Percentiles rank a stretch among this genome's conserved stretches.
Evolutionary conservation across 1,140 invertebrate species (phyloP).

Genomic region (Sinella curviseta): DNA sequence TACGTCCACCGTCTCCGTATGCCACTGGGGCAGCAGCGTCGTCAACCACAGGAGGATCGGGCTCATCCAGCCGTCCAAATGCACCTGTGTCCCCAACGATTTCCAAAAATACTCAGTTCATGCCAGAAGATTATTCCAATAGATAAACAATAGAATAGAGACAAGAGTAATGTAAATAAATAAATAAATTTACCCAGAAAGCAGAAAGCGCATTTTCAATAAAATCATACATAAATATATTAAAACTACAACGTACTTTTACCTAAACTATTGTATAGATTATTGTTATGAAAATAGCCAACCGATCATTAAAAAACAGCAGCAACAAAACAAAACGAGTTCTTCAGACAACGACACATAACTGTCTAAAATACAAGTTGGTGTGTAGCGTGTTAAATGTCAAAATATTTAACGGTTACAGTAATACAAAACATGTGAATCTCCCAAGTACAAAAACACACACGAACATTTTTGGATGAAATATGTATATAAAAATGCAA

Average conservation of each 20-base stretch:
- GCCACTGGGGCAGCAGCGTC: neutral
- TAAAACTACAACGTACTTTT: too few relatives aligned
- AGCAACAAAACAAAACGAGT: too few relatives aligned
- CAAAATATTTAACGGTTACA: neutral
- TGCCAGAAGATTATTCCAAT: slow-evolving; percentile 1
- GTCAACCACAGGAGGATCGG: neutral
- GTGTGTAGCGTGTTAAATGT: too few relatives aligned
- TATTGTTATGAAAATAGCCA: too few relatives aligned
- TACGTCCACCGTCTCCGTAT: neutral
- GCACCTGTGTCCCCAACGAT: neutral
- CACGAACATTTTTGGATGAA: neutral
- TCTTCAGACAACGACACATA: too few relatives aligned
- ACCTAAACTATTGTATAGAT: too few relatives aligned
- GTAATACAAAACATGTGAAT: neutral
- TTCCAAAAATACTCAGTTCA: slow-evolving; percentile 18
- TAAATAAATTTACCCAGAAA: too few relatives aligned
- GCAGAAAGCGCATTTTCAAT: too few relatives aligned
- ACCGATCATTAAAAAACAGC: too few relatives aligned
- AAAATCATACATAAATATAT: too few relatives aligned
- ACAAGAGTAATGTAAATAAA: neutral
- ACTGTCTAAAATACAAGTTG: too few relatives aligned
- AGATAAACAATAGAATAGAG: neutral
- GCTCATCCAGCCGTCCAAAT: neutral
- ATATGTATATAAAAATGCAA: neutral
- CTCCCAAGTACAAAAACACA: slow-evolving; percentile 19